Evolutionary conservation across 2,113 vertebrate genomes (phyloP).

Genomic region (Motacilla alba): DNA sequence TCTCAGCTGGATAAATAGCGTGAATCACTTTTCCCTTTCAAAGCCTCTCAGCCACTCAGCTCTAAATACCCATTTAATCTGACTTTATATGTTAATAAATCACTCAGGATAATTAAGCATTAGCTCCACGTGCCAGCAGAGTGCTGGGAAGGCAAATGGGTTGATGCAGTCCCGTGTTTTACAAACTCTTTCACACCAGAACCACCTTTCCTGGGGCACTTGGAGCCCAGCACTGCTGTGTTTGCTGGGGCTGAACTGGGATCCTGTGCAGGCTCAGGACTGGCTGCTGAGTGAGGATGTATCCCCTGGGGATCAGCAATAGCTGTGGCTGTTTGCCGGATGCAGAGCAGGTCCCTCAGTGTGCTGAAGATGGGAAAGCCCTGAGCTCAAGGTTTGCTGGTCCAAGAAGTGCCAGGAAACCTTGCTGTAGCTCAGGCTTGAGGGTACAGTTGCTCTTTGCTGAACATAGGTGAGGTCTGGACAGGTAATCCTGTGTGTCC

Average conservation of each 20-base stretch:
- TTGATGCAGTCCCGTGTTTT: neutral
- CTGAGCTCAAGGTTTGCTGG: neutral
- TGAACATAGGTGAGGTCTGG: neutral
- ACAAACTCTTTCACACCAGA: neutral
- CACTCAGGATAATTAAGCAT: slow-evolving; percentile 51
- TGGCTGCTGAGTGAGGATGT: neutral
- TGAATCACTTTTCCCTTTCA: slow-evolving; percentile 47
- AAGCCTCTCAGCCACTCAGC: slow-evolving; percentile 21
- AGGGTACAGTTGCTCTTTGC: neutral
- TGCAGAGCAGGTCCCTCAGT: neutral
- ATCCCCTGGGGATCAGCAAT: neutral
- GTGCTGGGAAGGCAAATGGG: neutral
- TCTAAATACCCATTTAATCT: slow-evolving; percentile 57
- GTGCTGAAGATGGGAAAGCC: neutral
- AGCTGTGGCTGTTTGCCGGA: neutral
- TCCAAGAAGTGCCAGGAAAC: neutral
- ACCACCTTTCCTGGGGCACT: neutral
- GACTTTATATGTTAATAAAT: slow-evolving; percentile 64
- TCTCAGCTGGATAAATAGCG: slow-evolving; percentile 52
- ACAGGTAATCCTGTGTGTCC: neutral
- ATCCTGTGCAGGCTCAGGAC: too few species aligned
- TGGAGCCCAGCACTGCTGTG: accelerated
- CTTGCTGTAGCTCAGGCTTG: neutral
- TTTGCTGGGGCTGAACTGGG: neutral
- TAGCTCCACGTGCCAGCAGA: slow-evolving; percentile 14